phyloP scores from a whole-genome alignment of 2,113 vertebrate genomes.

The Cavia aperea region DNA sequence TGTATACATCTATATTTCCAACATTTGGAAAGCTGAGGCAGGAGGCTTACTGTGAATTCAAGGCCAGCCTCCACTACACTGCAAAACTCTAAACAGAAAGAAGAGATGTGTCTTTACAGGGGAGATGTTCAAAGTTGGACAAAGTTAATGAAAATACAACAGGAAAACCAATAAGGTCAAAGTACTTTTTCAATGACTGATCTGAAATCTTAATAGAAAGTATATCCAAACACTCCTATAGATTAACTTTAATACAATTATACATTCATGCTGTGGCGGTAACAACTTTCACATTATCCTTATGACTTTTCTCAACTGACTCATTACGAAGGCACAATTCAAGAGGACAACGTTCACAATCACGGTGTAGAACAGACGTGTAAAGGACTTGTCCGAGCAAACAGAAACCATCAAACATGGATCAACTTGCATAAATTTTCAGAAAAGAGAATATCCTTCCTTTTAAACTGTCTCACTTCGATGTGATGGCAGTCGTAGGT shows the following conservation, averaged over 20 bases:
- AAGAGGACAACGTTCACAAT: slow-evolving; percentile 56
- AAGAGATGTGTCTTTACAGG: not conserved
- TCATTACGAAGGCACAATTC: slow-evolving; percentile 70
- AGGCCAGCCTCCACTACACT: not conserved
- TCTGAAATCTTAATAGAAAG: slow-evolving; percentile 52
- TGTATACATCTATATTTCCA: not conserved
- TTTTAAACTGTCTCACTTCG: slow-evolving; percentile 28
- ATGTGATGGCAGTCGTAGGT: not conserved
- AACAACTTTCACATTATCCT: slow-evolving; percentile 63
- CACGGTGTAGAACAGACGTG: slow-evolving; percentile 48
- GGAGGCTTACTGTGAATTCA: not conserved
- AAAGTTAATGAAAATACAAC: slow-evolving; percentile 22
- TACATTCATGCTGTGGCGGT: slow-evolving; percentile 62
- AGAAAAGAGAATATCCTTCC: slow-evolving; percentile 1
- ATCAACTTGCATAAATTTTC: slow-evolving; percentile 40
- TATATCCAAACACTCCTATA: slow-evolving; percentile 52
- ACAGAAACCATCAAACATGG: slow-evolving; percentile 52
- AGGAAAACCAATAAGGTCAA: slow-evolving; percentile 7
- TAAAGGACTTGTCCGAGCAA: slow-evolving; percentile 19
- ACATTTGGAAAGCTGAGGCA: not conserved
- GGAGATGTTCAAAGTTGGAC: slow-evolving; percentile 16
- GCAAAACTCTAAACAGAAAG: not conserved
- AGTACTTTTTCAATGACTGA: slow-evolving; percentile 15
- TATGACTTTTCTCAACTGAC: slow-evolving; percentile 68
- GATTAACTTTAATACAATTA: slow-evolving; percentile 62